These are phyloP conservation scores for Perithous albicinctus DNA, from an alignment of 2,888 invertebrate species.

Conservation along the genomic window DNA sequence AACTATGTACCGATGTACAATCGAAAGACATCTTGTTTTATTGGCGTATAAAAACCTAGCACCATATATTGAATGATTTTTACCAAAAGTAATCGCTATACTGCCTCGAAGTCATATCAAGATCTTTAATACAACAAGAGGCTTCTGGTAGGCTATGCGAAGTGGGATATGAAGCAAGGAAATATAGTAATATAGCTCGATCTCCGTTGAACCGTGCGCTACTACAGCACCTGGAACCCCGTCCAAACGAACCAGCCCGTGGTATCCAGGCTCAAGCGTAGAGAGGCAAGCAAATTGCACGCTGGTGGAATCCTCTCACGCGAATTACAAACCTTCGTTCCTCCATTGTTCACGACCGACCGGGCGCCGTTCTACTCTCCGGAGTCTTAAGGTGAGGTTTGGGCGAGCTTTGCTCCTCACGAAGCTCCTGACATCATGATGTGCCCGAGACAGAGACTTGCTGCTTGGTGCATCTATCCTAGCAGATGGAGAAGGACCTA, in stretches of 20 bases:
- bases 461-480: conserved; percentile 19
- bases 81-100: too few species aligned
- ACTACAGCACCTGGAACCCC: conserved; percentile 1
- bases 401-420: conserved; percentile 43
- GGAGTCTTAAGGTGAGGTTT: conserved; percentile 50
- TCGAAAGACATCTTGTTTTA: too few species aligned
- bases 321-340: conserved; percentile 63
- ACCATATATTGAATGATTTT: too few species aligned
- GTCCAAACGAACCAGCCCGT: conserved; percentile 13
- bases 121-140: conserved; percentile 5
- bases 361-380: conserved; percentile 2
- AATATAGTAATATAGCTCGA: background rate
- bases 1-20: too few species aligned
- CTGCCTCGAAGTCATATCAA: conserved; percentile 1
- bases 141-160: background rate
- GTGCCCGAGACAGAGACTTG: conserved; percentile 53
- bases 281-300: conserved; percentile 67
- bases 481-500: conserved; percentile 13
- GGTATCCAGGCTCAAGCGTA: conserved; percentile 50
- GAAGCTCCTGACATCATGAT: conserved; percentile 61
- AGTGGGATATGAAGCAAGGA: background rate
- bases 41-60: too few species aligned
- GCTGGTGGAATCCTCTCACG: conserved; percentile 64
- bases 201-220: background rate
- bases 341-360: conserved; percentile 62